Conservation (phyloP, 2,113 vertebrate genomes). For the Hassar affinis region DNA sequence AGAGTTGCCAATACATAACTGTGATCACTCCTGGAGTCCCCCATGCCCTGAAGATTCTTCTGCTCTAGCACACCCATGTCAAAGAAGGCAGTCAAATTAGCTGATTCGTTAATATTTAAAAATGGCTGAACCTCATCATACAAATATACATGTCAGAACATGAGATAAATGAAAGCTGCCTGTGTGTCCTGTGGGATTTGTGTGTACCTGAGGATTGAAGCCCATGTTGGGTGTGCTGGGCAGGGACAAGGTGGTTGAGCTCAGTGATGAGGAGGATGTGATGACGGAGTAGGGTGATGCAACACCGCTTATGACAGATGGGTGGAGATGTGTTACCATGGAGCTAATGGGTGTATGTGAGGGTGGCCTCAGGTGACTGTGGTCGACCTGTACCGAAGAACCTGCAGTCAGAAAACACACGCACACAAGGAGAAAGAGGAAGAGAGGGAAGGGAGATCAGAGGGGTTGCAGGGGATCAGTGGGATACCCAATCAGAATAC, state of each 20-base stretch:
- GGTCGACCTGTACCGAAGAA: conserved; percentile 57
- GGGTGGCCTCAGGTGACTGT: conserved; percentile 68
- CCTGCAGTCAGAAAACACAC: conserved; percentile 43
- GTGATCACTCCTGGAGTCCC: background rate
- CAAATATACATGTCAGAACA: background rate
- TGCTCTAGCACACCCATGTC: background rate
- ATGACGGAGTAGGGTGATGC: conserved; percentile 77
- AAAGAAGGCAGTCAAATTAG: background rate
- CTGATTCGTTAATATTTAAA: background rate
- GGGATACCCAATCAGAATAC: background rate
- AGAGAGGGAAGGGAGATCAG: background rate
- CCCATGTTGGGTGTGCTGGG: conserved; percentile 70
- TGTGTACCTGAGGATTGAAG: conserved; percentile 74
- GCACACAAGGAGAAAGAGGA: background rate
- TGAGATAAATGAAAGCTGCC: background rate
- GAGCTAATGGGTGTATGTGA: conserved; percentile 63
- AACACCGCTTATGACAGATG: conserved; percentile 76
- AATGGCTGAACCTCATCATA: background rate
- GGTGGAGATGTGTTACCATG: conserved; percentile 70
- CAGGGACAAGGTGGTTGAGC: conserved; percentile 68
- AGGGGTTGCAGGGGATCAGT: background rate
- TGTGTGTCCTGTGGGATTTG: background rate
- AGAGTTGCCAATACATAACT: background rate
- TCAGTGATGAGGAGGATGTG: conserved; percentile 72
- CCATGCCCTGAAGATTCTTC: background rate